Base-by-base conservation (phyloP, 2,797 vertebrate genomes). In the Platyrinchus mystaceus region DNA sequence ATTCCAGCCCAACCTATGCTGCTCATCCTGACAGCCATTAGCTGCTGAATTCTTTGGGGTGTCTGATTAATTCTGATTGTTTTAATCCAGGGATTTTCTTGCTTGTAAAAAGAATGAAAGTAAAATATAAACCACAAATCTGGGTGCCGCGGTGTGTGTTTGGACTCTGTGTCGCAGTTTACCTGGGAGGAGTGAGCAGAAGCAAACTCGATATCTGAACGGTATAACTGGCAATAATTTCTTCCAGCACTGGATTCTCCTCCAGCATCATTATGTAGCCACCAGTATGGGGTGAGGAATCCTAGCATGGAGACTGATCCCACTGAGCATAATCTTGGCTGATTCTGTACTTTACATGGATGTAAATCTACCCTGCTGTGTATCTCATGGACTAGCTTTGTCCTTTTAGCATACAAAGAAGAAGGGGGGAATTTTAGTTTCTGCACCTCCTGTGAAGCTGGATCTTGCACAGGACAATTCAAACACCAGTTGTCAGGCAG, bases 61-160 rank as follows among this genome's bases (percentile, higher is more conserved):
- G 24, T 77, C 20, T 95, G 63, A 95, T 96, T 92, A 70, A 88
- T 50, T 91, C 49, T 96, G 66, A 70, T 60, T 73, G 30, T 43
- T 82, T 74, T 86, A 92, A 90, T 88, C 34, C 23, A 49, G 32
- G 18, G 12, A 46, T 88, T 84, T 88, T 76, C 74, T 93, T 92
- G 55, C 47, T 85, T 76, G 46, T 87, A 63, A 92, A 78, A 89
- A 67, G 12, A 94, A 87, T 58, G 9, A 66, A 84, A 96, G 93
- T 88, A 97, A 95, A 97, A 73, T 41, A 47, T 13, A 56, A 71
- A 76, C 79, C 24, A 46, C 12, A 81, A 49, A 44, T 59, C 10
- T 66, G 44, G 20, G 36, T 58, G 9, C 50, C 78, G 50, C 62
- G 46, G 37, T 88, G 50, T 78, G 62, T 86, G 39, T 66, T 79